Evolutionary conservation across 2,888 invertebrate species (phyloP).

Genomic region (Melikaiella ostensackeni): DNA sequence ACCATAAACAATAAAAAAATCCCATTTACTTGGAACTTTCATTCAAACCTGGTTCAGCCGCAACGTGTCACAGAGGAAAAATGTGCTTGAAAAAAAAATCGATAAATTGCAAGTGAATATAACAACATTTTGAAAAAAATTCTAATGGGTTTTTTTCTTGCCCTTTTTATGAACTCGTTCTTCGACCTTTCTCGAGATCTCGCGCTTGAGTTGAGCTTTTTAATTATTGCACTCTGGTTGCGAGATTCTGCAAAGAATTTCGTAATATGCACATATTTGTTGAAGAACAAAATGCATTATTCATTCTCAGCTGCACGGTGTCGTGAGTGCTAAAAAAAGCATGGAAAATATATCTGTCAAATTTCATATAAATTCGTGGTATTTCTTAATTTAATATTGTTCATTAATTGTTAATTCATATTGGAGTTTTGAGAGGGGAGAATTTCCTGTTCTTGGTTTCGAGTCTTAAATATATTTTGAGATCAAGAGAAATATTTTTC

Average conservation of each 20-base stretch:
- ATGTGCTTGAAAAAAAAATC: too few relatives aligned
- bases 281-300: constrained; percentile 28
- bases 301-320: constrained; percentile 19
- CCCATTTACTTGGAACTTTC: too few relatives aligned
- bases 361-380: constrained; percentile 14
- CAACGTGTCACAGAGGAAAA: too few relatives aligned
- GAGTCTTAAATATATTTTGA: neutral
- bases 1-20: too few relatives aligned
- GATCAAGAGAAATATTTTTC: neutral
- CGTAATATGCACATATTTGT: constrained; percentile 30
- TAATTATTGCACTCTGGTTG: constrained; percentile 30
- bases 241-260: constrained; percentile 31
- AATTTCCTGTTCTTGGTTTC: neutral
- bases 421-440: neutral
- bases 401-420: constrained; percentile 5
- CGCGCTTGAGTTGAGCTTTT: constrained; percentile 20
- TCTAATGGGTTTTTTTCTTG: too few relatives aligned
- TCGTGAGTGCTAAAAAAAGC: constrained; percentile 21
- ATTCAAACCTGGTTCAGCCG: too few relatives aligned
- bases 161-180: neutral
- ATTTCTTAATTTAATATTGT: neutral
- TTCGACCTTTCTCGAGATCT: constrained; percentile 3
- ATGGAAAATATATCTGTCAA: constrained; percentile 4
- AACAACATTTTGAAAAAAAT: too few relatives aligned
- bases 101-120: too few relatives aligned